These are phyloP conservation scores for Meta bourneti DNA, from an alignment of 2,888 invertebrate species.

Conservation along the genomic window DNA sequence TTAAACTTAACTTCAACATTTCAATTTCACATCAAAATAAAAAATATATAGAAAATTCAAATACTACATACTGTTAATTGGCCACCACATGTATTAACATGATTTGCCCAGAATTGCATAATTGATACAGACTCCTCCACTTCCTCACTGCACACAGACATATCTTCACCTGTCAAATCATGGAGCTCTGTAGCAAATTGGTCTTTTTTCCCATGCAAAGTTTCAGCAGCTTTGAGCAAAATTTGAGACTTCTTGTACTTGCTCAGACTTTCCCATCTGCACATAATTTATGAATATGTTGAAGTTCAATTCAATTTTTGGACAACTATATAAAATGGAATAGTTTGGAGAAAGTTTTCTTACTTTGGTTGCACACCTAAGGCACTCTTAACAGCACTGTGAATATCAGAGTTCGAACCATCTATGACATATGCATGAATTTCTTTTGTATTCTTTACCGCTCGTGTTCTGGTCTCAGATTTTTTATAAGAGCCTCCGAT, in stretches of 20 bases:
- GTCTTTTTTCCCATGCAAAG: slow-evolving; percentile 80
- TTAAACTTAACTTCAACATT: too few relatives aligned
- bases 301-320: background rate
- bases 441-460: slow-evolving; percentile 79
- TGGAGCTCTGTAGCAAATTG: slow-evolving; percentile 80
- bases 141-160: slow-evolving; percentile 18
- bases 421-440: slow-evolving; percentile 81
- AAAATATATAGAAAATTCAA: too few relatives aligned
- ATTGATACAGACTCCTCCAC: slow-evolving; percentile 79
- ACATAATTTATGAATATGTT: background rate
- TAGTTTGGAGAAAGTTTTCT: background rate
- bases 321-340: background rate
- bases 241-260: slow-evolving; percentile 82
- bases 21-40: too few relatives aligned
- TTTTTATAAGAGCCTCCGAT: slow-evolving; percentile 82
- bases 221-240: slow-evolving; percentile 82
- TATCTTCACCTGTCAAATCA: slow-evolving; percentile 79
- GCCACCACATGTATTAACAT: slow-evolving; percentile 81
- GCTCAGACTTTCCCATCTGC: slow-evolving; percentile 81
- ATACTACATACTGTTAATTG: slow-evolving; percentile 79
- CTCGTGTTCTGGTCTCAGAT: slow-evolving; percentile 81
- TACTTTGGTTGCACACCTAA: slow-evolving; percentile 80
- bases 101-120: slow-evolving; percentile 82
- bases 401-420: slow-evolving; percentile 81
- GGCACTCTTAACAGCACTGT: slow-evolving; percentile 83